These are phyloP conservation scores for Sciaenops ocellatus DNA, from an alignment of 2,797 vertebrate species.

Conservation along the genomic window DNA sequence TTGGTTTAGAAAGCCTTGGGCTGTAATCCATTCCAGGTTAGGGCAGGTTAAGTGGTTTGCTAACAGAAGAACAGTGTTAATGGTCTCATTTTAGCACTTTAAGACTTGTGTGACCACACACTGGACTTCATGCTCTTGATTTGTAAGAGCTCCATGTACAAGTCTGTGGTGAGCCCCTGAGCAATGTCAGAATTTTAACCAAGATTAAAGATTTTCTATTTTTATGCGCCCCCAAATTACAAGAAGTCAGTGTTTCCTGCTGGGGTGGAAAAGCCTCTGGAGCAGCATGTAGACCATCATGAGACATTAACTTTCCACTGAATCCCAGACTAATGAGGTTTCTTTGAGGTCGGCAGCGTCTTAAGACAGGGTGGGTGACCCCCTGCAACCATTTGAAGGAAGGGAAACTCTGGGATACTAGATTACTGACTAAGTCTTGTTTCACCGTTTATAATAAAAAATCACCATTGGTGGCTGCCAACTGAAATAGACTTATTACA, in stretches of 20 bases:
- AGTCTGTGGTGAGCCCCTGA: constrained; percentile 44
- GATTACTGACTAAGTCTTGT: constrained; percentile 29
- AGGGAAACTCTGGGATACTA: constrained; percentile 19
- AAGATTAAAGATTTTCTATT: constrained; percentile 65
- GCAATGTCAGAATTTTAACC: constrained; percentile 47
- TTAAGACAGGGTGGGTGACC: constrained; percentile 27
- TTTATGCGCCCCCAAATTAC: constrained; percentile 53
- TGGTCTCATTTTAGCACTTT: constrained; percentile 67
- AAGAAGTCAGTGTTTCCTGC: constrained; percentile 59
- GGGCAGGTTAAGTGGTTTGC: constrained; percentile 58
- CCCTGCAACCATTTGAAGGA: constrained; percentile 23
- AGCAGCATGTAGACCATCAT: constrained; percentile 43
- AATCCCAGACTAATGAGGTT: constrained; percentile 53
- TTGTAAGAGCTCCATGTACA: constrained; percentile 42
- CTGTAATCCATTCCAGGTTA: constrained; percentile 57
- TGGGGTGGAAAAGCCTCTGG: constrained; percentile 44
- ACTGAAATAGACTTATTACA: neutral
- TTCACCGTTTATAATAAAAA: constrained; percentile 6
- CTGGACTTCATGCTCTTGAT: constrained; percentile 55
- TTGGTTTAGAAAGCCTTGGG: constrained; percentile 51
- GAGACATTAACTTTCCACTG: constrained; percentile 57
- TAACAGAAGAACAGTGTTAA: constrained; percentile 65
- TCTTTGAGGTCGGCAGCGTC: constrained; percentile 43
- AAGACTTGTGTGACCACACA: constrained; percentile 58
- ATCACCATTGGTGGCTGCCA: neutral